phyloP scores from a whole-genome alignment of 1,140 invertebrate genomes.

The Euwallacea fornicatus region DNA sequence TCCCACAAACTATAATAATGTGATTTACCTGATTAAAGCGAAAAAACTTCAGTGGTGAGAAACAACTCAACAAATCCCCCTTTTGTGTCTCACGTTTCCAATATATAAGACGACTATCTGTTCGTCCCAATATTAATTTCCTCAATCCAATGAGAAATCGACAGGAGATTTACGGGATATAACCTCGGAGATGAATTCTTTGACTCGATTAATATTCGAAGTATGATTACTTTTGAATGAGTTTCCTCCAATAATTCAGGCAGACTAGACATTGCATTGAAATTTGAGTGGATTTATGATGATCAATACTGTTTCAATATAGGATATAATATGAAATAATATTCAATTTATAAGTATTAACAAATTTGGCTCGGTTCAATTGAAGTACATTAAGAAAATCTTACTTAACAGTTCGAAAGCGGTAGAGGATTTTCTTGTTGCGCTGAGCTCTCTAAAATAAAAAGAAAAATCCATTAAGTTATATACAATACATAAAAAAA shows the following conservation, averaged over 20 bases:
- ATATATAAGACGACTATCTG: constrained; percentile 24
- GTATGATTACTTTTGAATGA: constrained; percentile 20
- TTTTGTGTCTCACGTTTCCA: constrained; percentile 35
- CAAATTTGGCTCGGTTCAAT: neutral
- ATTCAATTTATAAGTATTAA: no score
- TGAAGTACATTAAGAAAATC: neutral
- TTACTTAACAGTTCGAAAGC: constrained; percentile 57
- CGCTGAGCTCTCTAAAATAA: constrained; percentile 55
- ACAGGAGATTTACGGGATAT: constrained; percentile 33
- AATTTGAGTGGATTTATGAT: no score
- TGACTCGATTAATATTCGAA: constrained; percentile 33
- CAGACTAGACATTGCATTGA: no score
- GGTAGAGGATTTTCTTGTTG: constrained; percentile 53
- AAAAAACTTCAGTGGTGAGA: neutral
- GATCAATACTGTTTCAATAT: no score
- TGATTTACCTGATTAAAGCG: no score
- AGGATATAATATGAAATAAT: no score
- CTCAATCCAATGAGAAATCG: constrained; percentile 27
- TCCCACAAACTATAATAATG: no score
- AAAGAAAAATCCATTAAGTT: constrained; percentile 12
- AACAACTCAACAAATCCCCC: constrained; percentile 18
- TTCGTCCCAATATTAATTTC: constrained; percentile 35
- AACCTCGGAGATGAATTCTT: constrained; percentile 33
- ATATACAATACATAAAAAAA: no score
- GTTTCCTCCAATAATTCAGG: no score